These are phyloP conservation scores for Lasioglossum zephyrum DNA, from an alignment of 2,888 invertebrate species.

Conservation along the genomic window DNA sequence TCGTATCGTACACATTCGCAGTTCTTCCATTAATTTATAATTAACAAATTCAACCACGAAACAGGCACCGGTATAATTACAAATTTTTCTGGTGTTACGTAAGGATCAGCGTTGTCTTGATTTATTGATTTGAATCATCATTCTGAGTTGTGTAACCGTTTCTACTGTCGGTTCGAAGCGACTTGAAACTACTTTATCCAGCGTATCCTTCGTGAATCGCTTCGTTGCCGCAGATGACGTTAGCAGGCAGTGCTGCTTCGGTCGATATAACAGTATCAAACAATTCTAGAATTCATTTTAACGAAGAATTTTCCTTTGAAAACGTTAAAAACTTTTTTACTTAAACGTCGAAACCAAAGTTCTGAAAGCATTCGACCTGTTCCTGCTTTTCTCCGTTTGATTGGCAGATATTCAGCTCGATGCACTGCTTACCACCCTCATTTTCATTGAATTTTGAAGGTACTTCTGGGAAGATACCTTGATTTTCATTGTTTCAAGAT, in stretches of 20 bases:
- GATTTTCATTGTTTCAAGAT: neutral
- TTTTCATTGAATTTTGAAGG: neutral
- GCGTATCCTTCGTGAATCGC: neutral
- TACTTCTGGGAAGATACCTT: neutral
- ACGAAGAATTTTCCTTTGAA: neutral
- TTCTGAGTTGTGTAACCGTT: neutral
- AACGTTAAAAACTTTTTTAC: neutral
- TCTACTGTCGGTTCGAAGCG: neutral
- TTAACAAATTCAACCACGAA: neutral
- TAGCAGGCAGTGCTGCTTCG: neutral
- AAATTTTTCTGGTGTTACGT: neutral
- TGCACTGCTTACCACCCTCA: constrained; percentile 20
- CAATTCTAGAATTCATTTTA: too few relatives aligned
- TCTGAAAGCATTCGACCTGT: constrained; percentile 31
- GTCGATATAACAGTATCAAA: constrained; percentile 23
- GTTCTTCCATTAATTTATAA: neutral
- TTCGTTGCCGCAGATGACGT: constrained; percentile 12
- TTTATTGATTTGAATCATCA: neutral
- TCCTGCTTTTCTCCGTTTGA: constrained; percentile 18
- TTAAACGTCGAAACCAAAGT: neutral
- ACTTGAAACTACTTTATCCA: constrained; percentile 25
- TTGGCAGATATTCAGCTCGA: constrained; percentile 26
- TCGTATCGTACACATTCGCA: neutral
- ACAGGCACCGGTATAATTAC: neutral
- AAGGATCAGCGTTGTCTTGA: neutral